phyloP scores from a whole-genome alignment of 2,113 vertebrate genomes.

The Meriones unguiculatus region DNA sequence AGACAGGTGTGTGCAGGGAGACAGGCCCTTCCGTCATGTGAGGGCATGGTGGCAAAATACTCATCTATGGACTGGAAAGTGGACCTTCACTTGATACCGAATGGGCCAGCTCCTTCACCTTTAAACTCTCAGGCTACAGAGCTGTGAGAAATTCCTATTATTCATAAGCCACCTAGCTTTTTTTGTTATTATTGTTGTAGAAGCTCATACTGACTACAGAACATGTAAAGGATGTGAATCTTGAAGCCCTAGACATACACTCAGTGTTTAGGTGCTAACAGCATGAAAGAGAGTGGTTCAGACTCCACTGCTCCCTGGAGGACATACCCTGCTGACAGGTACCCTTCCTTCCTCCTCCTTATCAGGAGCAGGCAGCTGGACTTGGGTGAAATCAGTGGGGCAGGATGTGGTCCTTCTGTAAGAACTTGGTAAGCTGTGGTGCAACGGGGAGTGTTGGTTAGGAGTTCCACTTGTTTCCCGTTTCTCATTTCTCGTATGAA shows the following conservation, averaged over 20 bases:
- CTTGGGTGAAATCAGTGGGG: neutral
- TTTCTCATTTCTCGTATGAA: neutral
- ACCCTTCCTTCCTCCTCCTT: neutral
- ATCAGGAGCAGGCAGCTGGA: neutral
- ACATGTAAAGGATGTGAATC: neutral
- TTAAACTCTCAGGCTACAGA: neutral
- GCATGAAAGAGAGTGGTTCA: neutral
- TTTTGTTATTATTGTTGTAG: neutral
- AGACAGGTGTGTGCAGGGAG: neutral
- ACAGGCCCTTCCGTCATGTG: neutral
- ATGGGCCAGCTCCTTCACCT: neutral
- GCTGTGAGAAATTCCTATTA: neutral
- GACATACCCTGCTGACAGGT: neutral
- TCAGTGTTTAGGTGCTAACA: neutral
- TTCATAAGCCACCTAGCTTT: neutral
- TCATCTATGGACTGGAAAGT: neutral
- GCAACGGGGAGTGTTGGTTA: neutral
- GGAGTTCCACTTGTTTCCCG: neutral
- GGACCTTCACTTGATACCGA: neutral
- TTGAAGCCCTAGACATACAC: neutral
- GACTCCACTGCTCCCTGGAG: neutral
- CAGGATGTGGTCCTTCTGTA: neutral
- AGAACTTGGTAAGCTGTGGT: slow-evolving; percentile 29
- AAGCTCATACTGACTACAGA: neutral
- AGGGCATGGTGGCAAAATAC: neutral